A percentile compares a stretch with the other conserved stretches of the same genome.
These are phyloP conservation scores for Lepidocyrtoides sp. DNA, from an alignment of 2,888 invertebrate genomes.

Conservation along the genomic window DNA sequence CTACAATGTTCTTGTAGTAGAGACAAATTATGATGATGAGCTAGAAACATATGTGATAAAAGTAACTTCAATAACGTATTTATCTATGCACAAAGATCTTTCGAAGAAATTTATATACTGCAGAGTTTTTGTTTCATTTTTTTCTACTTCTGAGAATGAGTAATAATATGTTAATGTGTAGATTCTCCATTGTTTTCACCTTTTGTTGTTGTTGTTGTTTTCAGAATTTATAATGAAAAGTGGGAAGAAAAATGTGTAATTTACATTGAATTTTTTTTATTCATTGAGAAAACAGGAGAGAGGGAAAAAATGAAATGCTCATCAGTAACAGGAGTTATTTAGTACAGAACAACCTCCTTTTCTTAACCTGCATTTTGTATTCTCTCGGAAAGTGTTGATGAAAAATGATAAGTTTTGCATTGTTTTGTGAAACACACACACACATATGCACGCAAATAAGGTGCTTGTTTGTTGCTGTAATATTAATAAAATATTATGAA, in stretches of 20 bases:
- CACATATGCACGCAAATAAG: too few relatives aligned
- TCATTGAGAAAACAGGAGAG: slow-evolving; percentile 33
- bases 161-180: background rate
- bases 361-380: slow-evolving; percentile 1
- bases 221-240: slow-evolving; percentile 37
- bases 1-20: background rate
- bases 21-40: background rate
- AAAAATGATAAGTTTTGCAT: slow-evolving; percentile 39
- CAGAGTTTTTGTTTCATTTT: slow-evolving; percentile 4
- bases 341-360: slow-evolving; percentile 59
- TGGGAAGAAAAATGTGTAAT: slow-evolving; percentile 54
- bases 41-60: background rate
- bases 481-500: background rate
- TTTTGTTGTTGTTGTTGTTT: slow-evolving; percentile 42
- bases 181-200: slow-evolving; percentile 58
- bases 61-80: background rate
- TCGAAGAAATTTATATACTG: background rate
- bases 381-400: slow-evolving; percentile 6
- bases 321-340: slow-evolving; percentile 15
- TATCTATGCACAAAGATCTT: background rate
- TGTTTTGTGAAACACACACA: slow-evolving; percentile 18
- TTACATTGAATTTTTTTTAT: slow-evolving; percentile 58
- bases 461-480: background rate
- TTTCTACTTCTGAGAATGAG: background rate
- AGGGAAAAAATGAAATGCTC: slow-evolving; percentile 19